phyloP scores from a whole-genome alignment of 2,113 vertebrate species.

The Calidris pugnax region DNA sequence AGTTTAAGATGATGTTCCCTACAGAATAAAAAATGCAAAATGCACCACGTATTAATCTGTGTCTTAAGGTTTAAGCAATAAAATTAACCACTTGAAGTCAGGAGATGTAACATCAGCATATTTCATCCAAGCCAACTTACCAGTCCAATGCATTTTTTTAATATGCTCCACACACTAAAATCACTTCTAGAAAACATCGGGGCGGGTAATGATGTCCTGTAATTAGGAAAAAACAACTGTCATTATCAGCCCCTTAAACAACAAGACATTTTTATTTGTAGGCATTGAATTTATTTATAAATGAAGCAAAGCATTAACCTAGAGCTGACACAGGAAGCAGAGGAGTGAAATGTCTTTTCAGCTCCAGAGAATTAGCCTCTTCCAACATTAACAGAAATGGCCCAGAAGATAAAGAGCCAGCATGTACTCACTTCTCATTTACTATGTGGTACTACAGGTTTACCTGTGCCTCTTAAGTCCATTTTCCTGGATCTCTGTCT shows the following conservation, averaged over 20 bases:
- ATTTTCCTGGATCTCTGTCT: slow-evolving; percentile 84
- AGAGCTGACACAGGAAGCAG: background rate
- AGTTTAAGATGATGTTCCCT: background rate
- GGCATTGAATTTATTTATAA: background rate
- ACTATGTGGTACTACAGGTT: slow-evolving; percentile 5
- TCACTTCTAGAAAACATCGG: slow-evolving; percentile 92
- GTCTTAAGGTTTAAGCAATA: background rate
- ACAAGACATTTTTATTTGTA: background rate
- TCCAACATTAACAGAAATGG: background rate
- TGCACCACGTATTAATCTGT: background rate
- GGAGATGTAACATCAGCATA: background rate
- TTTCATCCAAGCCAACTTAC: slow-evolving; percentile 73
- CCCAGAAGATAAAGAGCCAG: background rate
- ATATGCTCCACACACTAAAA: slow-evolving; percentile 93
- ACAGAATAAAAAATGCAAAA: background rate
- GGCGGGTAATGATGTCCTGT: slow-evolving; percentile 87
- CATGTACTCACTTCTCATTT: background rate
- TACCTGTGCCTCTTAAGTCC: slow-evolving; percentile 94
- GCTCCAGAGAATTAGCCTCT: background rate
- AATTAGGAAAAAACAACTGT: background rate
- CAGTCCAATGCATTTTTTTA: slow-evolving; percentile 97
- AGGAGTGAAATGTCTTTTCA: background rate
- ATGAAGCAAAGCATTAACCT: background rate
- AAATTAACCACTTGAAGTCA: background rate
- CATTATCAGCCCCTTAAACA: background rate